Conservation (phyloP, 2,888 invertebrate genomes). For the Hyalella azteca region DNA sequence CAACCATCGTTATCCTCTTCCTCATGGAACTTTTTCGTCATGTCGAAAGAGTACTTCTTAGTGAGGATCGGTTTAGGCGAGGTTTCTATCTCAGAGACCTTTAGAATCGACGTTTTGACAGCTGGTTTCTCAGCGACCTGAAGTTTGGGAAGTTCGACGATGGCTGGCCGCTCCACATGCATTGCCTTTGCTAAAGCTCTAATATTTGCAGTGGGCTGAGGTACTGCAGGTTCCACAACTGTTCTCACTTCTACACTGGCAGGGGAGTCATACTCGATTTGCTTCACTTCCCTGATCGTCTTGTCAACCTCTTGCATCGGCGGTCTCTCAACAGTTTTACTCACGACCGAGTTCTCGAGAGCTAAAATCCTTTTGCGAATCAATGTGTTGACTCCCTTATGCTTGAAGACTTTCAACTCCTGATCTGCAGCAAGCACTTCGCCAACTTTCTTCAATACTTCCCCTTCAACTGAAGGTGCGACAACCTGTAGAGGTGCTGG, state of each 20-base stretch:
- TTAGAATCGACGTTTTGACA: background rate
- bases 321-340: conserved; percentile 14
- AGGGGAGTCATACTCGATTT: background rate
- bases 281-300: conserved; percentile 26
- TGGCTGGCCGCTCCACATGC: background rate
- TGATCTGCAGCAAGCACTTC: background rate
- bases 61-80: background rate
- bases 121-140: background rate
- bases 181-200: background rate
- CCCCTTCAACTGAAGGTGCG: background rate
- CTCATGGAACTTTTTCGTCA: conserved; percentile 15
- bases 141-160: background rate
- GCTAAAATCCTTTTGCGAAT: conserved; percentile 23
- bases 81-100: background rate
- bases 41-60: conserved; percentile 9
- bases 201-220: conserved; percentile 26
- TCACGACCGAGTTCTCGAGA: conserved; percentile 17
- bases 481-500: background rate
- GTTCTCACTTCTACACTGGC: background rate
- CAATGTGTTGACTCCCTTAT: conserved; percentile 28
- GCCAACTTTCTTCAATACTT: background rate
- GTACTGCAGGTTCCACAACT: background rate
- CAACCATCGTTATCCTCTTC: conserved; percentile 8
- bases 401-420: conserved; percentile 23
- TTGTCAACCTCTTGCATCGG: conserved; percentile 23